phyloP scores from a whole-genome alignment of 1,140 invertebrate genomes.

The Microplitis mediator region DNA sequence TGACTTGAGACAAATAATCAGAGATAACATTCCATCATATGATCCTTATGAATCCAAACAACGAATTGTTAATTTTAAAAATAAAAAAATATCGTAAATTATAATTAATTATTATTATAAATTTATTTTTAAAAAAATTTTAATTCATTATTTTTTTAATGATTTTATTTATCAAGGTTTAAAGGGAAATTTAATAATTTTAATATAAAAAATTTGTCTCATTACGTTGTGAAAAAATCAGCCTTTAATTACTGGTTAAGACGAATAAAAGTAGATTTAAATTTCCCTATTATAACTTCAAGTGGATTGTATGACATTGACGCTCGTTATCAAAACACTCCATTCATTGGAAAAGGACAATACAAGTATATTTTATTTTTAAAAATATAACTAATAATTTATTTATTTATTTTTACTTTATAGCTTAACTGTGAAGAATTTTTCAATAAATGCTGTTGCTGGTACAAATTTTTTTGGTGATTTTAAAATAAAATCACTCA shows the following conservation, averaged over 20 bases:
- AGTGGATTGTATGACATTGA: not conserved
- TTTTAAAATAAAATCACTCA: not conserved
- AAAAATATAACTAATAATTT: not conserved
- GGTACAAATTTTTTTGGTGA: not conserved
- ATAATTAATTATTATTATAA: too few relatives aligned
- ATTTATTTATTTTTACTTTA: not conserved
- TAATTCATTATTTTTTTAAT: not conserved
- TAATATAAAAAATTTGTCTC: not conserved
- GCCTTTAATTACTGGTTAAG: not conserved
- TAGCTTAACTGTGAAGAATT: not conserved
- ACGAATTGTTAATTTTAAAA: not conserved
- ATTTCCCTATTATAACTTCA: not conserved
- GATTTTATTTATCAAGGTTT: not conserved
- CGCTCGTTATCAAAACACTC: not conserved
- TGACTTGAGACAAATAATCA: not conserved
- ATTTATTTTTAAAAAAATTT: too few relatives aligned
- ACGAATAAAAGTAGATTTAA: not conserved
- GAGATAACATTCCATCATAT: not conserved
- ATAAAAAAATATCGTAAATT: not conserved
- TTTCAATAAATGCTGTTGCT: not conserved
- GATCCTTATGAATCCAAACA: not conserved
- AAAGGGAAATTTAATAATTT: not conserved
- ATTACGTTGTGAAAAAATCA: not conserved
- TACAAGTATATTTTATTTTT: conserved; percentile 1
- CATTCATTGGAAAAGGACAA: not conserved